Evolutionary conservation across 1,140 invertebrate species (phyloP), one percentile per base, ranked within the genome.

Genomic region (Neuroterus valhalla): DNA sequence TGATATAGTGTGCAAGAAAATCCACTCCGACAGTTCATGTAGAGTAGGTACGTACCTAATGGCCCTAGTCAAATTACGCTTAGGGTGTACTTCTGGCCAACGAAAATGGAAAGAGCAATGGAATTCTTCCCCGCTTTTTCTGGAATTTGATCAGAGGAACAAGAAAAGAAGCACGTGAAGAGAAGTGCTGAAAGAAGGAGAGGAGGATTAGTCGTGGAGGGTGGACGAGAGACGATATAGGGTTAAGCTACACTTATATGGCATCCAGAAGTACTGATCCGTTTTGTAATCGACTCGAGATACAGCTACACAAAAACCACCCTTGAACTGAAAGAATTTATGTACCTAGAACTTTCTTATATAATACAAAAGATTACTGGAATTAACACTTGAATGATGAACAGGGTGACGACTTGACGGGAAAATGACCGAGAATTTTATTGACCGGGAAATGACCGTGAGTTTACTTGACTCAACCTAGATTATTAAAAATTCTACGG

Each of bases 51-150:
- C 55, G 10, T 62, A 62, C 55, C 21, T 62, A 38, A 62, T 62
- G 55, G 12, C 21, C 55, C 55, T 62, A 62, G 55, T 62, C 26
- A 62, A 62, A 62, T 62, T 62, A 62, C 55, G 26, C 55, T 38
- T 62, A 31, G 26, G 55, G 26, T 23, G 26, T 23, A 62, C 55
- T 15, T 23, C 55, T n/a, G 31, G 31, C 14, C 31, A 48, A 48
- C 52, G 12, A 3, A 31, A 12, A 12, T 23, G 11, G 52, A 62
- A 31, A 62, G 26, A 62, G 52, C 31, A 62, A 31, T 62, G 52
- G 52, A 62, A 62, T 62, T 62, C 21, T 62, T 26, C 5, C 50
- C n/a, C 23, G 23, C 23, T 62, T 62, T 26, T 62, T 62, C 26
- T 23, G 14, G 23, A 62, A 62, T 62, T 38, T 4, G 26, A 62